phyloP scores from a whole-genome alignment of 2,888 invertebrate genomes.

The Agriopis marginaria region DNA sequence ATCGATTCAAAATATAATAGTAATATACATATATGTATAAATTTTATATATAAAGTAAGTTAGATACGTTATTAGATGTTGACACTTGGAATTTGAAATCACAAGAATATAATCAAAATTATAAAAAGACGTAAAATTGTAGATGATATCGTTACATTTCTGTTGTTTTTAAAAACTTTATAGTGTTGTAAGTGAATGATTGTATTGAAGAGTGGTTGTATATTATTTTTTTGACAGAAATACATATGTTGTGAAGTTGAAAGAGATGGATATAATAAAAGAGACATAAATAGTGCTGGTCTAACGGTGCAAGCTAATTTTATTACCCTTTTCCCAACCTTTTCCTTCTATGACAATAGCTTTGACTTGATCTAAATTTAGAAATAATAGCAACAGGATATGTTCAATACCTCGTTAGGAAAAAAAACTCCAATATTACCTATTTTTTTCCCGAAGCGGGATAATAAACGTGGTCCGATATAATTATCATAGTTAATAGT shows the following conservation, averaged over 20 bases:
- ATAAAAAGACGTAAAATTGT: conserved; percentile 63
- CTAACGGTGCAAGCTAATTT: conserved; percentile 78
- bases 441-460: too few species aligned
- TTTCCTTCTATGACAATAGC: conserved; percentile 56
- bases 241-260: conserved; percentile 65
- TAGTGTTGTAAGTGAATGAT: conserved; percentile 63
- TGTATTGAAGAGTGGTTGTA: conserved; percentile 59
- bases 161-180: conserved; percentile 64
- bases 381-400: too few species aligned
- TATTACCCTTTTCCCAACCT: conserved; percentile 51
- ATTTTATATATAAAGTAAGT: conserved; percentile 9
- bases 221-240: conserved; percentile 69
- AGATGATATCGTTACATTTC: conserved; percentile 62
- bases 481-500: too few species aligned
- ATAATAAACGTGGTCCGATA: too few species aligned
- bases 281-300: conserved; percentile 67
- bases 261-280: conserved; percentile 61
- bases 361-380: conserved; percentile 47
- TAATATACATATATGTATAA: conserved; percentile 11
- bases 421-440: too few species aligned
- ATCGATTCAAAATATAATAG: conserved; percentile 3
- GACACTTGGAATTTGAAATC: conserved; percentile 32
- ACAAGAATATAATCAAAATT: conserved; percentile 40
- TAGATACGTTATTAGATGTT: conserved; percentile 27
- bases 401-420: too few species aligned